Evolutionary conservation across 2,113 vertebrate genomes (phyloP).

Genomic region (Acrocephalus arundinaceus): DNA sequence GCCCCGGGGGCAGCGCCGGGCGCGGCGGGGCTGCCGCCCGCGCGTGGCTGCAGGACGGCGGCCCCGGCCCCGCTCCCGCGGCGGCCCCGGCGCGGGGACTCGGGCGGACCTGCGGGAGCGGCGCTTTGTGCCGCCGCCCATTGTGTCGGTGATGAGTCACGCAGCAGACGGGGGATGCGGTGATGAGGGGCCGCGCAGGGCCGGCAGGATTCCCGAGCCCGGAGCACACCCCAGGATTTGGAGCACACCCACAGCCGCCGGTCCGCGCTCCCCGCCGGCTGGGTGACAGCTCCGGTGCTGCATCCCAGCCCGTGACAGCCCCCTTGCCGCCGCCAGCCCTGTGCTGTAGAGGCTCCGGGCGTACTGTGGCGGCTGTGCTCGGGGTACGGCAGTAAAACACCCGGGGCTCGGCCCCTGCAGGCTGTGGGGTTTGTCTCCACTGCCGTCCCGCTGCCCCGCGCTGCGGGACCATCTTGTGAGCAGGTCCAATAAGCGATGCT

Average conservation of each 20-base stretch:
- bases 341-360: not conserved
- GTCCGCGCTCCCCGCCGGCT: not conserved
- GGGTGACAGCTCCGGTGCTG: too few relatives aligned
- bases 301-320: not conserved
- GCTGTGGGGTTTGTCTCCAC: rapidly evolving
- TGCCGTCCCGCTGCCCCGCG: rapidly evolving
- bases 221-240: rapidly evolving
- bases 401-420: not conserved
- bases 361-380: rapidly evolving
- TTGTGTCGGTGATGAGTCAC: slow-evolving; percentile 37
- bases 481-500: rapidly evolving
- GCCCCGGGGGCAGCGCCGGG: not conserved
- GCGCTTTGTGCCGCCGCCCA: not conserved
- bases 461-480: rapidly evolving
- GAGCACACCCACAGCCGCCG: not conserved
- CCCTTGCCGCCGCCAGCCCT: not conserved
- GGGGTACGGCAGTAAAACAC: rapidly evolving
- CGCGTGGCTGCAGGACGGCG: not conserved
- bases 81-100: not conserved
- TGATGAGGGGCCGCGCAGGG: not conserved
- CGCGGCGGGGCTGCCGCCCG: not conserved
- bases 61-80: not conserved
- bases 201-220: not conserved
- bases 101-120: not conserved
- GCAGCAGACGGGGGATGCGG: not conserved